Evolutionary conservation across 92 coral and sea anemone species (phyloP), one percentile per base, ranked within the genome.

Genomic region (Phymanthus crucifer): DNA sequence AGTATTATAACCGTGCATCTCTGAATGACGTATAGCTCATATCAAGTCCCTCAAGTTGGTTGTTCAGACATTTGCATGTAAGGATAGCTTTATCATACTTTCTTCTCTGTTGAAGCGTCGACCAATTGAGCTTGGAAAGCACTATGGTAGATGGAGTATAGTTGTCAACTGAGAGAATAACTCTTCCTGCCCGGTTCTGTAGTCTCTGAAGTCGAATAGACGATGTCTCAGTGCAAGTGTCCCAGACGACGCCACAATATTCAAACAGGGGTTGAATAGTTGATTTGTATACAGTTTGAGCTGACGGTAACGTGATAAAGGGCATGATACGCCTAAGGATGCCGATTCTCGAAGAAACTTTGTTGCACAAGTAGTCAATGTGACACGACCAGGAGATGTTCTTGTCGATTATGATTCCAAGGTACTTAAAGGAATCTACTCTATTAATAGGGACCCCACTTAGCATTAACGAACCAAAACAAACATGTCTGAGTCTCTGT

Each of bases 21-120:
- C 79, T 72, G 78, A 65, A 74, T 73, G 72, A 73, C 80, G 73
- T 61, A 76, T 43, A 38, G n/a, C n/a, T n/a, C n/a, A n/a, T n/a
- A n/a, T 74, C 40, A 24, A 50, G 50, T 43, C 35, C 29, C 31
- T 77, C 40, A 70, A 34, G 16, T 45, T 45, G 50, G 50, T 73
- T 73, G 61, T 81, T 81, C 69, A 81, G 61, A 66, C 85, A 81
- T 73, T 81, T 81, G 61, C 57, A 33, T 24, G 67, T 70, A 69
- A 70, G 78, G 32, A 58, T 56, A 34, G 47, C 70, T 81, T 81
- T 81, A 36, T 81, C 40, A 71, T 23, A 81, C 36, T 72, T 72
- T 73, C 85, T 35, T 81, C 85, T 72, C 71, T 81, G 79, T 40
- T 72, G 83, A 69, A 79, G 47, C 21, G 76, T 68, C 76, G 76